Base-by-base conservation (phyloP, 2,888 invertebrate genomes). In the Tryphoninae sp. region DNA sequence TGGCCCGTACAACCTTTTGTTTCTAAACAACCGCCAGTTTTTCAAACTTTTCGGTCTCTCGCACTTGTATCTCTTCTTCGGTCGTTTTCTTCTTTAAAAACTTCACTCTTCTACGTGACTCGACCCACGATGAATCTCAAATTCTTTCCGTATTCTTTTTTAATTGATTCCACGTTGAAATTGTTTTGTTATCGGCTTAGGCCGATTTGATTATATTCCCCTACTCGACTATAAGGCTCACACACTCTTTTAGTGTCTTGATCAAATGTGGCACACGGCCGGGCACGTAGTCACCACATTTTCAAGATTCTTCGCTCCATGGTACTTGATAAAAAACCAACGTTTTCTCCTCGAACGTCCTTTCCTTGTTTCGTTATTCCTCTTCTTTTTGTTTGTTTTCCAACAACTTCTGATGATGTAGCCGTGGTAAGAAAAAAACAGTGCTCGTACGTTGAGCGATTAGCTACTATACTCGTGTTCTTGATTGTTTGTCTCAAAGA, bases 241-340 rank as follows among this genome's bases (percentile, higher is more conserved):
- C 90, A 90, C 91, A 91, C 89, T 89, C 83, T 88, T 88, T 87
- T 89, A 91, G 91, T 90, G 91, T 92, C 91, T 91, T 87, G 89
- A 75, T 84, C 83, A 82, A 76, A 81, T 87, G 89, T 53, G 69
- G 87, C 89, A 86, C 85, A 78, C 77, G 87, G 88, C 89, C 87
- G 85, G 7, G 72, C 87, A 84, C 89, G 85, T 86, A 85, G 88
- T 92, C 92, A 92, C 91, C 89, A 92, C 92, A 92, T 92, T 89
- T 90, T 92, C 87, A 90, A 85, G 76, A 91, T 91, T 85, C 88
- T 91, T 86, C 89, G 88, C 87, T 91, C 90, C 91, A 91, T 91
- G 80, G 77, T 85, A 85, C 81, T 72, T 7, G 26, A 85, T 61
- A 45, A 78, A 19, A 65, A 9, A 11, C 69, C 22, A 26, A 64